phyloP scores from a whole-genome alignment of 2,888 invertebrate genomes.

The Elmis aenea region DNA sequence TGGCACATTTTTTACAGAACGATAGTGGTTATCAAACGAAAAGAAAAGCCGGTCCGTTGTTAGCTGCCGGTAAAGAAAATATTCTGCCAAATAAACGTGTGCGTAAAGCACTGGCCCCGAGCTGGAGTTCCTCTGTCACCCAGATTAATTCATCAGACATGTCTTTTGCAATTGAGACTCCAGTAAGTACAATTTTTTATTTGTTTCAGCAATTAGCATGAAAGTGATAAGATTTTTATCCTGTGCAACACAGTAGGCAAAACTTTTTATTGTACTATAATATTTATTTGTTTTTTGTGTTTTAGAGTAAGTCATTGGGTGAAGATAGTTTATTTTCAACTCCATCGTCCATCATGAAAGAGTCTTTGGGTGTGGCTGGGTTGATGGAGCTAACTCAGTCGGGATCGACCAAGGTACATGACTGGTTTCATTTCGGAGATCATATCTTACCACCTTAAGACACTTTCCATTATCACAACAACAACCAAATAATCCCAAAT shows the following conservation, averaged over 20 bases:
- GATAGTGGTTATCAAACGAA: conserved; percentile 57
- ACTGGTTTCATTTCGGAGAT: conserved; percentile 44
- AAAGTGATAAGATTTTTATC: no score
- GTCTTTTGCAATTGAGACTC: conserved; percentile 71
- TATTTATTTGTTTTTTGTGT: no score
- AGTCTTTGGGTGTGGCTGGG: conserved; percentile 66
- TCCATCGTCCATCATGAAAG: conserved; percentile 81
- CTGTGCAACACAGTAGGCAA: no score
- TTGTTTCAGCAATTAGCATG: no score
- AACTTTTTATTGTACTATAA: no score
- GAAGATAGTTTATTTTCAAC: conserved; percentile 65
- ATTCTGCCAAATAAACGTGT: conserved; percentile 67
- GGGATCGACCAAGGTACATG: conserved; percentile 45
- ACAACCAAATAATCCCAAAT: conserved; percentile 7
- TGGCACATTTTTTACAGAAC: conserved; percentile 37
- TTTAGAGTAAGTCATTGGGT: conserved; percentile 76
- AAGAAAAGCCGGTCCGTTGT: conserved; percentile 39
- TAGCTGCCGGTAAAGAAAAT: conserved; percentile 60
- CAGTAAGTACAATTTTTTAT: conserved; percentile 59
- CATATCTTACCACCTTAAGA: conserved; percentile 33
- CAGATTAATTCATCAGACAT: conserved; percentile 51
- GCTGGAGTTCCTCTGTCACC: conserved; percentile 56
- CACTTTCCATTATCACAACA: conserved; percentile 1
- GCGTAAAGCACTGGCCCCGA: conserved; percentile 73
- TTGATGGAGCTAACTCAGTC: conserved; percentile 54